Conservation (phyloP, 23 tunicate species). For the Botrylloides violaceus region DNA sequence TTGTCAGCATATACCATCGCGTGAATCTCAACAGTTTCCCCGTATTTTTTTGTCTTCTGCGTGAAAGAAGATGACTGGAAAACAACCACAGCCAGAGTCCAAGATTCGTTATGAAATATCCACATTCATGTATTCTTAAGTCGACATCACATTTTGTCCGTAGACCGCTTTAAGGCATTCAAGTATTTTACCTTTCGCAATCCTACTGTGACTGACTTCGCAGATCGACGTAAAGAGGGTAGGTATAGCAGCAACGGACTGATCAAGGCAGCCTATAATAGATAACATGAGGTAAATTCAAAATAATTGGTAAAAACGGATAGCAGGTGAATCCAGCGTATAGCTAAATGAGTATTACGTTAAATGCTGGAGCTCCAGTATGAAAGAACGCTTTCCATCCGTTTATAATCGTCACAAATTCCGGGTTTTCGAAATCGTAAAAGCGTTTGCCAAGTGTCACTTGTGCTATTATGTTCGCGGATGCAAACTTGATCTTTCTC, state of each 20-base stretch:
- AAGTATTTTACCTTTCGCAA: neutral
- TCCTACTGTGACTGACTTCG: neutral
- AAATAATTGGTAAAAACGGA: neutral
- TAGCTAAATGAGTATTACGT: neutral
- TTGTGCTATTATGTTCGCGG: conserved; percentile 11
- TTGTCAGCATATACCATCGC: too few species aligned
- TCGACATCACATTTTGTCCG: too few species aligned
- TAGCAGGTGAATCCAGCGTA: neutral
- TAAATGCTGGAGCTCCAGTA: neutral
- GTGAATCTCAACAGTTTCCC: too few species aligned
- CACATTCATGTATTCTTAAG: too few species aligned
- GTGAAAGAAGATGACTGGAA: too few species aligned
- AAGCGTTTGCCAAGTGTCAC: conserved; percentile 5
- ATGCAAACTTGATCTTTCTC: neutral
- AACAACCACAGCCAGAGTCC: too few species aligned
- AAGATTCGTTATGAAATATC: too few species aligned
- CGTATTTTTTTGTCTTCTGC: too few species aligned
- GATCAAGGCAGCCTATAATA: neutral
- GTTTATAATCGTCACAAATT: neutral
- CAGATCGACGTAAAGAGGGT: neutral
- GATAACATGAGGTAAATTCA: neutral
- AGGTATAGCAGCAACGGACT: neutral
- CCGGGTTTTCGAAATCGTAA: neutral
- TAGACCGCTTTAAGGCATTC: too few species aligned
- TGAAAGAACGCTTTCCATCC: conserved; percentile 1